phyloP scores from a whole-genome alignment of 2,113 vertebrate species.

The Pollachius pollachius region DNA sequence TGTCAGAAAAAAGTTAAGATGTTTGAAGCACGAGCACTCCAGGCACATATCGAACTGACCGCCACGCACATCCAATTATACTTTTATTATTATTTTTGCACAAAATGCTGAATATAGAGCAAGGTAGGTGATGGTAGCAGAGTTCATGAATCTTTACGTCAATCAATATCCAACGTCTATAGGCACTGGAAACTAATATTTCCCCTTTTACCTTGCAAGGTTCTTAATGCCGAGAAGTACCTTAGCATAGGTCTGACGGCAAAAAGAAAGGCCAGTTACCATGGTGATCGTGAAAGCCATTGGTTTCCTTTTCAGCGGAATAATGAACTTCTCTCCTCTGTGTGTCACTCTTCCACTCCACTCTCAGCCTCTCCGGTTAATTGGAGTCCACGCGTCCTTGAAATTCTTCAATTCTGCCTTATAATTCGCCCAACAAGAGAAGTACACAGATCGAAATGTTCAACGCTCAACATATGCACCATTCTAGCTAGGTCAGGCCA shows the following conservation, averaged over 20 bases:
- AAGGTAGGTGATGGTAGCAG: slow-evolving; percentile 50
- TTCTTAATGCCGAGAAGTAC: slow-evolving; percentile 77
- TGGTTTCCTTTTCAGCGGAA: slow-evolving; percentile 78
- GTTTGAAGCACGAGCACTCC: slow-evolving; percentile 12
- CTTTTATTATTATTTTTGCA: background rate
- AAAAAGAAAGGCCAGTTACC: slow-evolving; percentile 75
- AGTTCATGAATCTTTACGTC: slow-evolving; percentile 54
- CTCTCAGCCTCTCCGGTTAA: slow-evolving; percentile 74
- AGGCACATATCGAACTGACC: slow-evolving; percentile 32
- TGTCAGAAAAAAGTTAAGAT: slow-evolving; percentile 11
- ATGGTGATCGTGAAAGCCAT: slow-evolving; percentile 79
- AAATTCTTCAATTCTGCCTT: slow-evolving; percentile 69
- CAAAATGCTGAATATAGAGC: slow-evolving; percentile 36
- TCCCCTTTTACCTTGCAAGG: slow-evolving; percentile 74
- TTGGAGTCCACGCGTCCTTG: slow-evolving; percentile 70
- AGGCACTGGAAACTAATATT: slow-evolving; percentile 77
- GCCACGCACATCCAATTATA: slow-evolving; percentile 35
- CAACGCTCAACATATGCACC: slow-evolving; percentile 57
- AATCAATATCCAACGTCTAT: slow-evolving; percentile 79
- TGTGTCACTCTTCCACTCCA: slow-evolving; percentile 76
- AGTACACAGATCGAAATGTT: slow-evolving; percentile 44
- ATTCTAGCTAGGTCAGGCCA: slow-evolving; percentile 24
- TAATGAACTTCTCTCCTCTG: slow-evolving; percentile 81
- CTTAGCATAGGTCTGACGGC: slow-evolving; percentile 76
- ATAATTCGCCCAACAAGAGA: slow-evolving; percentile 68